phyloP scores from a whole-genome alignment of 2,113 vertebrate genomes.

The Pagrus major region DNA sequence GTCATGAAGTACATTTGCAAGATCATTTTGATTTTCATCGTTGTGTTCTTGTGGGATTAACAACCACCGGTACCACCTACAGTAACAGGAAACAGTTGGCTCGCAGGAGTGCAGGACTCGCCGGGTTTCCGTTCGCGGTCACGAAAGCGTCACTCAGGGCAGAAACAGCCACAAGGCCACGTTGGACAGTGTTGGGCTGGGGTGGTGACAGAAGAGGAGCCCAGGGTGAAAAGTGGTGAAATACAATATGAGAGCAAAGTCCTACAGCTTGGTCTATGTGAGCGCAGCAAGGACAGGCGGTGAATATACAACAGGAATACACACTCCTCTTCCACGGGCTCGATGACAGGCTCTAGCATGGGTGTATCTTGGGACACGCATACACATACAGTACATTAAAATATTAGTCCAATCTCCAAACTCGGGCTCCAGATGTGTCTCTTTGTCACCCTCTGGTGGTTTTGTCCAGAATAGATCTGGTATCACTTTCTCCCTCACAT shows the following conservation, averaged over 20 bases:
- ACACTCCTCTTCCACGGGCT: constrained; percentile 55
- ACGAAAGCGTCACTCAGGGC: constrained; percentile 36
- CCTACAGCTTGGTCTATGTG: constrained; percentile 57
- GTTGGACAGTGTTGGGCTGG: constrained; percentile 45
- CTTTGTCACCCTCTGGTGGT: constrained; percentile 79
- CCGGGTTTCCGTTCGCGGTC: constrained; percentile 33
- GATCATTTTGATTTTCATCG: constrained; percentile 53
- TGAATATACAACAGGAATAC: constrained; percentile 55
- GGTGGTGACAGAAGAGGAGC: constrained; percentile 46
- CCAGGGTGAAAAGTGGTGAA: constrained; percentile 29
- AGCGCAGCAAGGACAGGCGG: constrained; percentile 62
- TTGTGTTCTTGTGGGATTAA: constrained; percentile 52
- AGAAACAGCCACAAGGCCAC: constrained; percentile 60
- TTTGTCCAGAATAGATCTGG: constrained; percentile 60
- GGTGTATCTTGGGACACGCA: constrained; percentile 43
- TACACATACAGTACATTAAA: constrained; percentile 54
- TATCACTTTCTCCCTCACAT: constrained; percentile 14
- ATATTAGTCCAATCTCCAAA: constrained; percentile 47
- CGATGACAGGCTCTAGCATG: constrained; percentile 43
- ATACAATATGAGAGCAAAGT: constrained; percentile 55
- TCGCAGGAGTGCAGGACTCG: constrained; percentile 25
- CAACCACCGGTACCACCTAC: constrained; percentile 34
- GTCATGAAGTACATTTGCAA: constrained; percentile 64
- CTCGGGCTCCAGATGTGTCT: constrained; percentile 50
- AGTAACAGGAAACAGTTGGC: constrained; percentile 44